phyloP scores from a whole-genome alignment of 2,888 invertebrate genomes.

The Volucella inanis region DNA sequence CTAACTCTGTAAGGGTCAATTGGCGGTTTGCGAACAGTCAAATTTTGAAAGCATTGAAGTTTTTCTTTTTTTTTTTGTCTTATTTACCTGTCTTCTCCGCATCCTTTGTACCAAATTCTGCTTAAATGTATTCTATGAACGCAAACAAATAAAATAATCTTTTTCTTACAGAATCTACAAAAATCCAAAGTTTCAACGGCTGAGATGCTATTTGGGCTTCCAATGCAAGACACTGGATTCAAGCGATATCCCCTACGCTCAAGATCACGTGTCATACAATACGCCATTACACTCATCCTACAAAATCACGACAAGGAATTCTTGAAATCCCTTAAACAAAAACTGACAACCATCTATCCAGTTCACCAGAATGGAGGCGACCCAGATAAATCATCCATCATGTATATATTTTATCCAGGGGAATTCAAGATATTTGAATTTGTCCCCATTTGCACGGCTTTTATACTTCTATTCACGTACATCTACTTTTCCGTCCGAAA shows the following conservation, averaged over 20 bases:
- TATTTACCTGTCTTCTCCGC: too few species aligned
- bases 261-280: slow-evolving; percentile 93
- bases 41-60: too few species aligned
- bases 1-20: too few species aligned
- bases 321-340: slow-evolving; percentile 88
- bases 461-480: slow-evolving; percentile 93
- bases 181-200: slow-evolving; percentile 92
- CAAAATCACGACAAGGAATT: slow-evolving; percentile 91
- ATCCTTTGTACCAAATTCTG: too few species aligned
- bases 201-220: slow-evolving; percentile 96
- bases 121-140: too few species aligned
- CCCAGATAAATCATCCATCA: slow-evolving; percentile 82
- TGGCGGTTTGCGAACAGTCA: too few species aligned
- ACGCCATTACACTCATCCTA: slow-evolving; percentile 94
- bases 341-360: slow-evolving; percentile 88
- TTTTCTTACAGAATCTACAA: slow-evolving; percentile 87
- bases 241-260: slow-evolving; percentile 93
- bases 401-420: slow-evolving; percentile 93
- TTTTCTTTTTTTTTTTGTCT: too few species aligned
- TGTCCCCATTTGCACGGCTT: slow-evolving; percentile 92
- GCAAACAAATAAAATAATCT: not conserved
- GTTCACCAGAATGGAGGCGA: slow-evolving; percentile 84
- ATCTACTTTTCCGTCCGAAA: slow-evolving; percentile 98
- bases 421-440: slow-evolving; percentile 93
- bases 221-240: slow-evolving; percentile 94